Percentiles rank a stretch among this genome's conserved stretches.
These are phyloP conservation scores for Lamproptera curius DNA, from an alignment of 2,888 invertebrate genomes.

Conservation along the genomic window DNA sequence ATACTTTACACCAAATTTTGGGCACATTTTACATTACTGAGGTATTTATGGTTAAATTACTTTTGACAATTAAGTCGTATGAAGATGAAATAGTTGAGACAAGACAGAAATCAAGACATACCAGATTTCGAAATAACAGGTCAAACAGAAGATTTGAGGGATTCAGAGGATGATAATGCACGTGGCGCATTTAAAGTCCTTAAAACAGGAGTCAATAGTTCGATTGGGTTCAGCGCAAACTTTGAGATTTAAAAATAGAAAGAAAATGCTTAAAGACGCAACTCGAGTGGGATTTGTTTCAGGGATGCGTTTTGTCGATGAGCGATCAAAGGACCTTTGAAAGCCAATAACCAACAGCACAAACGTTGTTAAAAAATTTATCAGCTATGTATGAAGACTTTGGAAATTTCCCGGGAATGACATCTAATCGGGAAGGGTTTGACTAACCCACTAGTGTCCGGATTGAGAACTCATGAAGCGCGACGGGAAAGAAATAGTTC, in stretches of 20 bases:
- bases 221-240: constrained; percentile 39
- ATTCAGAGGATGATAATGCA: constrained; percentile 45
- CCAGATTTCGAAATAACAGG: constrained; percentile 18
- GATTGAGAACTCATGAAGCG: constrained; percentile 11
- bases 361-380: background rate
- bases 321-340: constrained; percentile 36
- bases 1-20: no score
- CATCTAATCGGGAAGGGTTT: background rate
- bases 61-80: constrained; percentile 3
- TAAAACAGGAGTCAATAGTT: constrained; percentile 31
- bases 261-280: constrained; percentile 39
- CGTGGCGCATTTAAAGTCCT: constrained; percentile 41
- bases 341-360: constrained; percentile 1
- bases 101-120: constrained; percentile 19
- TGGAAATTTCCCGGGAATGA: background rate
- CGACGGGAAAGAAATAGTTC: constrained; percentile 46
- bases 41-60: background rate
- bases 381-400: background rate
- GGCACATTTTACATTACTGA: constrained; percentile 6
- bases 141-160: constrained; percentile 35
- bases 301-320: constrained; percentile 35
- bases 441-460: background rate
- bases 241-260: constrained; percentile 39
- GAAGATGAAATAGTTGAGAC: constrained; percentile 24
- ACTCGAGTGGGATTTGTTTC: constrained; percentile 46